Percentiles rank a stretch among this genome's conserved stretches.
Evolutionary conservation across 2,888 invertebrate species (phyloP).

Genomic region (Drosophila hamatofila): DNA sequence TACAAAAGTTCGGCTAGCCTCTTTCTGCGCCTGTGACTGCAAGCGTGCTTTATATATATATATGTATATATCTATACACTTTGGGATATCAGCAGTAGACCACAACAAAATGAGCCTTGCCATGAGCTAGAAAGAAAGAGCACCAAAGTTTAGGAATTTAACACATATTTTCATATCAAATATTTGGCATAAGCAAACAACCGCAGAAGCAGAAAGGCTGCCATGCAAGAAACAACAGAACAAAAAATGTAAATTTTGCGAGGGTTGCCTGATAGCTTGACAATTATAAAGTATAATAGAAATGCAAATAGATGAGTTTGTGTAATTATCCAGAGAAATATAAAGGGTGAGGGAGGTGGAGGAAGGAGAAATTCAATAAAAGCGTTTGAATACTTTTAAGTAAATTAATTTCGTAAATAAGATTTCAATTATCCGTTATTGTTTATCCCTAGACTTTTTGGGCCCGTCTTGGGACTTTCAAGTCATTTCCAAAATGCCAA

Average conservation of each 20-base stretch:
- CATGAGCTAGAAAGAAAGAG: conserved; percentile 19
- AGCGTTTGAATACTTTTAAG: background rate
- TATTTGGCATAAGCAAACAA: conserved; percentile 70
- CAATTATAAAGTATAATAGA: background rate
- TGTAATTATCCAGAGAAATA: background rate
- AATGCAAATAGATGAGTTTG: background rate
- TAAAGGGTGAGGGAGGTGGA: background rate
- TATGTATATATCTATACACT: conserved; percentile 20
- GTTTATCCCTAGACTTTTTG: background rate
- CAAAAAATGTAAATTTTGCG: conserved; percentile 17
- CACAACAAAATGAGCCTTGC: conserved; percentile 40
- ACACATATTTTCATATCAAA: conserved; percentile 77
- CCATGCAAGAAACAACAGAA: conserved; percentile 18
- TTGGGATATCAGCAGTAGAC: conserved; percentile 36
- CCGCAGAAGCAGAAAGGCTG: conserved; percentile 41
- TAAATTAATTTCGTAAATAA: background rate
- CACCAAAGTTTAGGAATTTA: conserved; percentile 52
- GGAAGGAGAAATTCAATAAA: background rate
- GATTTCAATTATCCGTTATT: background rate
- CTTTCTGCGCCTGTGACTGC: conserved; percentile 35
- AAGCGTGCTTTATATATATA: conserved; percentile 24
- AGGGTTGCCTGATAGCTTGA: conserved; percentile 31
- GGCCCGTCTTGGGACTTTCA: background rate
- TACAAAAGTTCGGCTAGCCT: conserved; percentile 57
- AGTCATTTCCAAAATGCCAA: background rate